Evolutionary conservation across 2,113 vertebrate species (phyloP).

Genomic region (Nestor notabilis): DNA sequence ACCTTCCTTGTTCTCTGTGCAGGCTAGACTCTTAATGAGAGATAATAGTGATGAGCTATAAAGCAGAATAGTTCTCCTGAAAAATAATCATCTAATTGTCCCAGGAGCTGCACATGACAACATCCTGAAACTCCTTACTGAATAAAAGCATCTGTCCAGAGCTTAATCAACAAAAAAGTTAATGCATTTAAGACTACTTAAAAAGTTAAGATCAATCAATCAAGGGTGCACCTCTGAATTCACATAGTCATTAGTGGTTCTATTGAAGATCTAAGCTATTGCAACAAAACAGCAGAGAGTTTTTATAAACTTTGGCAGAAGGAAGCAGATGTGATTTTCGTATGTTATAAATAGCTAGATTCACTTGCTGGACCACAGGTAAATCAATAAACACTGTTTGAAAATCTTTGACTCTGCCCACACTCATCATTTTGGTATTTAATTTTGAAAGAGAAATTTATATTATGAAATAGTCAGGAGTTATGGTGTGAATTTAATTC

Average conservation of each 20-base stretch:
- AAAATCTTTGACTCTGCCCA: background rate
- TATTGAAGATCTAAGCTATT: background rate
- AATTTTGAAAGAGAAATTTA: background rate
- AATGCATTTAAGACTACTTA: background rate
- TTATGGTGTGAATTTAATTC: background rate
- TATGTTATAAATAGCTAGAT: background rate
- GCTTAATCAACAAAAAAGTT: background rate
- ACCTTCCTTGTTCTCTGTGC: background rate
- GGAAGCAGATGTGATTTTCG: background rate
- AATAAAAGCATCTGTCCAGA: background rate
- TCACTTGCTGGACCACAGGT: background rate
- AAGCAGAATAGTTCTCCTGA: background rate
- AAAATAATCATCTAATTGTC: background rate
- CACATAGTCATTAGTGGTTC: background rate
- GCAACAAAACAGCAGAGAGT: background rate
- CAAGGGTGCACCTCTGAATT: background rate
- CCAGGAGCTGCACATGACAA: background rate
- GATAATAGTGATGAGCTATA: background rate
- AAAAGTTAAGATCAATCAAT: background rate
- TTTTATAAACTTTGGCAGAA: background rate
- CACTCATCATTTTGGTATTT: background rate
- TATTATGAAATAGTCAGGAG: background rate
- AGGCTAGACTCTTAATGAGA: background rate
- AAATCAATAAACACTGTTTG: background rate
- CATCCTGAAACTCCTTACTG: background rate